Conservation (phyloP, 2,797 vertebrate species). For the Mallotus villosus region DNA sequence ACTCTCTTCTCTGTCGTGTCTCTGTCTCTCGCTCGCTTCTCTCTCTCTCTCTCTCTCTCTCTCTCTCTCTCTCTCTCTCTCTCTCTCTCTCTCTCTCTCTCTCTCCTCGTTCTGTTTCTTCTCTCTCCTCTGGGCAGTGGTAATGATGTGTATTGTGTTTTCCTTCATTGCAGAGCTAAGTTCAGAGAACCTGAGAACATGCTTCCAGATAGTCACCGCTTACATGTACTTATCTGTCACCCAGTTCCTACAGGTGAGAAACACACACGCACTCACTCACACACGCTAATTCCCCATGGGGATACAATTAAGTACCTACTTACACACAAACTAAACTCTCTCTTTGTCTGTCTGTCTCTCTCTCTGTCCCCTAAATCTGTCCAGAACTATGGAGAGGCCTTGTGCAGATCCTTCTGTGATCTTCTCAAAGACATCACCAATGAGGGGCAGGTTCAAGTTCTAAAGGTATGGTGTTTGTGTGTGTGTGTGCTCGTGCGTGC, state of each 20-base stretch:
- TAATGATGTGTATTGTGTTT: slow-evolving; percentile 22
- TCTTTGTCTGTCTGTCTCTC: background rate
- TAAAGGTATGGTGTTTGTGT: slow-evolving; percentile 78
- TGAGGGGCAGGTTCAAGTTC: slow-evolving; percentile 90
- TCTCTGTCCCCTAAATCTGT: slow-evolving; percentile 21
- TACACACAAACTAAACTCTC: background rate
- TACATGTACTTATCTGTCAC: slow-evolving; percentile 90
- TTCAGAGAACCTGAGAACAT: slow-evolving; percentile 92
- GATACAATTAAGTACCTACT: too few species aligned
- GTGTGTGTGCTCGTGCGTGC: background rate
- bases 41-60: background rate
- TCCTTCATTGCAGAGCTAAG: slow-evolving; percentile 81
- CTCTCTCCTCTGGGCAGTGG: background rate
- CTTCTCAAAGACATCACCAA: slow-evolving; percentile 86
- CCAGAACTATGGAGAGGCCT: slow-evolving; percentile 82
- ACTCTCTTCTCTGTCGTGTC: background rate
- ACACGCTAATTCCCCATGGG: background rate
- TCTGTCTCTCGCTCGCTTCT: background rate
- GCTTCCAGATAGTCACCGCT: slow-evolving; percentile 95
- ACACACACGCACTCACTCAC: slow-evolving; percentile 9
- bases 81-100: background rate
- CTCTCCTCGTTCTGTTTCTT: background rate
- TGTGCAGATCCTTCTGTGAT: slow-evolving; percentile 86
- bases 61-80: background rate
- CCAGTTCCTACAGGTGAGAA: slow-evolving; percentile 91